Conservation (phyloP, 2,888 invertebrate species). For the Mythimna impura region DNA sequence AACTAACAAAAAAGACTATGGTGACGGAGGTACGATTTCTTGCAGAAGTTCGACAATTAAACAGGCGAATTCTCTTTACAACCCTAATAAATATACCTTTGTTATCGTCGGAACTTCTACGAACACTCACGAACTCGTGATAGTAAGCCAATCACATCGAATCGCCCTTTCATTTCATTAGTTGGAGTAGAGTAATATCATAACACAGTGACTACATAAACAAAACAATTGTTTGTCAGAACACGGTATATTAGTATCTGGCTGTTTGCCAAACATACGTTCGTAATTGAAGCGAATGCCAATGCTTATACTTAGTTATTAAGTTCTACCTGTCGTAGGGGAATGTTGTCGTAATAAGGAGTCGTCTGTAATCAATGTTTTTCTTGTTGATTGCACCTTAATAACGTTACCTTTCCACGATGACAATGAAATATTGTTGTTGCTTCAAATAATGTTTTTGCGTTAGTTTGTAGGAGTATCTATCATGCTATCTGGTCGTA, state of each 20-base stretch:
- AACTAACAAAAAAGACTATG: neutral
- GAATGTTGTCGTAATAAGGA: constrained; percentile 32
- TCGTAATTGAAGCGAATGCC: constrained; percentile 58
- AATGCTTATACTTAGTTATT: constrained; percentile 35
- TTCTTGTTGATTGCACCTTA: constrained; percentile 47
- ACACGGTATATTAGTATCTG: constrained; percentile 66
- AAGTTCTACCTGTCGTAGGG: constrained; percentile 32
- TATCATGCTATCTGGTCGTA: neutral
- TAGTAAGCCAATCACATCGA: constrained; percentile 64
- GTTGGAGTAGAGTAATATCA: constrained; percentile 67
- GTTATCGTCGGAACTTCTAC: constrained; percentile 38
- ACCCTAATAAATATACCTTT: constrained; percentile 30
- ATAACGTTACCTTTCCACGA: constrained; percentile 34
- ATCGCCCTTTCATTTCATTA: constrained; percentile 69
- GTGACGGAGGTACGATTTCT: neutral
- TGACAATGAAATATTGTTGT: constrained; percentile 55
- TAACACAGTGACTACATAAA: constrained; percentile 67
- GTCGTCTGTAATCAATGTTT: constrained; percentile 47
- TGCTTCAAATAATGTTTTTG: constrained; percentile 22
- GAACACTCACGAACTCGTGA: constrained; percentile 52
- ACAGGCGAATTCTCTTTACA: neutral
- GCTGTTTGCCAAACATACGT: constrained; percentile 69
- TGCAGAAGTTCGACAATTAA: neutral
- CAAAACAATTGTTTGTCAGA: constrained; percentile 62
- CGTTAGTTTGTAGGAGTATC: constrained; percentile 6